Conservation (phyloP, 2,113 vertebrate species). For the Cyanoramphus novaezelandiae region DNA sequence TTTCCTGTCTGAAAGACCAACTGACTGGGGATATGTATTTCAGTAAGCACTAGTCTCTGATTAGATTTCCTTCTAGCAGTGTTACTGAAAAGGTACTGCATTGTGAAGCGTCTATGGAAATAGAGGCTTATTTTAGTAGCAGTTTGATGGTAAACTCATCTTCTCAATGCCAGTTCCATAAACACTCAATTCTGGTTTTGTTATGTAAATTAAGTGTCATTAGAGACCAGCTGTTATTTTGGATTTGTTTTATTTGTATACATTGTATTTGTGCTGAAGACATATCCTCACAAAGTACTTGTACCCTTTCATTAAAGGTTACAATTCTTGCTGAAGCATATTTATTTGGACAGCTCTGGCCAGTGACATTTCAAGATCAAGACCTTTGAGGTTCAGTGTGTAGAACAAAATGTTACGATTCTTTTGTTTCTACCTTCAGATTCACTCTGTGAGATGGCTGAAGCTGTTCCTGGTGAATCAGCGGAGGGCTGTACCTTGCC, state of each 20-base stretch:
- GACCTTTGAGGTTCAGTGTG: slow-evolving; percentile 18
- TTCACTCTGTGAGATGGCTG: slow-evolving; percentile 12
- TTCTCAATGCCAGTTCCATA: not conserved
- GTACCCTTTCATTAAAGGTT: slow-evolving; percentile 57
- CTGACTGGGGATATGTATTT: not conserved
- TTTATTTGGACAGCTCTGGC: slow-evolving; percentile 40
- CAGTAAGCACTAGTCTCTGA: not conserved
- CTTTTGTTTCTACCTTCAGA: not conserved
- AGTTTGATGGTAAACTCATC: not conserved
- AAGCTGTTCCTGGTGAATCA: not conserved
- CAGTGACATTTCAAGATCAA: slow-evolving; percentile 57
- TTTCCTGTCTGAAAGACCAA: not conserved
- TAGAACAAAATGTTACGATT: not conserved
- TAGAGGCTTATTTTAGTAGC: not conserved
- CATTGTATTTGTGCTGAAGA: not conserved
- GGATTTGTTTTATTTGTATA: slow-evolving; percentile 10
- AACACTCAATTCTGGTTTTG: not conserved
- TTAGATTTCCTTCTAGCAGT: not conserved
- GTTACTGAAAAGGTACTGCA: not conserved
- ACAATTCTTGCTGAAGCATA: slow-evolving; percentile 20
- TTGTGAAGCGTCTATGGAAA: not conserved
- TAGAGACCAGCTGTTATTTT: not conserved
- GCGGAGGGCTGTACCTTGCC: not conserved
- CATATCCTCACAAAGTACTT: not conserved
- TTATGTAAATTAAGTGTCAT: not conserved